phyloP scores from a whole-genome alignment of 2,888 invertebrate genomes.

The Clepsis dumicolana region DNA sequence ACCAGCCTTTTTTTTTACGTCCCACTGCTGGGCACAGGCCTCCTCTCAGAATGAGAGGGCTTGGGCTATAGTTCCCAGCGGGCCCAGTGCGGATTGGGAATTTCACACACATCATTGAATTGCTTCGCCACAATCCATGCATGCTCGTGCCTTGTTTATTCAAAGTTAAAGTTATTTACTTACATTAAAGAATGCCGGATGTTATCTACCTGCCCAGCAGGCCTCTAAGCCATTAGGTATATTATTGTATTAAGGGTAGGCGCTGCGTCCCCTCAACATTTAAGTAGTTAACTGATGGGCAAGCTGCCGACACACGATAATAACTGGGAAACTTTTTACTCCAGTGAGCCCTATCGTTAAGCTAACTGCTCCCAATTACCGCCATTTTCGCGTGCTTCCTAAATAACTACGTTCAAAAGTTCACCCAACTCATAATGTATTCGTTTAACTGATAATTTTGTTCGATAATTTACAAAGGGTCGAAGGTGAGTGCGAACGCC shows the following conservation, averaged over 20 bases:
- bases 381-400: slow-evolving; percentile 43
- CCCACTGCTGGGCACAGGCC: too few relatives aligned
- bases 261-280: slow-evolving; percentile 20
- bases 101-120: too few relatives aligned
- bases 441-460: slow-evolving; percentile 43
- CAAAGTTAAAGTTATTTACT: neutral
- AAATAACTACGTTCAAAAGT: slow-evolving; percentile 46
- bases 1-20: too few relatives aligned
- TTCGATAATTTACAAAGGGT: slow-evolving; percentile 41
- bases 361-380: slow-evolving; percentile 46
- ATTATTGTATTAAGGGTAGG: slow-evolving; percentile 18
- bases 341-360: slow-evolving; percentile 45
- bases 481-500: slow-evolving; percentile 22
- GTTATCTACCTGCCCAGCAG: neutral
- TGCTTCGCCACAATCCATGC: too few relatives aligned
- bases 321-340: slow-evolving; percentile 45
- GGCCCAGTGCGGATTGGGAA: too few relatives aligned
- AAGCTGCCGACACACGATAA: slow-evolving; percentile 44
- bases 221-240: slow-evolving; percentile 3
- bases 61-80: too few relatives aligned
- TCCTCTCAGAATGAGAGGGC: too few relatives aligned
- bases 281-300: slow-evolving; percentile 43
- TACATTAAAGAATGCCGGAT: neutral
- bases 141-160: slow-evolving; percentile 3
- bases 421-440: slow-evolving; percentile 41